Percentiles rank a stretch among this genome's conserved stretches.
phyloP scores from a whole-genome alignment of 2,113 vertebrate genomes.

The Osmerus mordax region DNA sequence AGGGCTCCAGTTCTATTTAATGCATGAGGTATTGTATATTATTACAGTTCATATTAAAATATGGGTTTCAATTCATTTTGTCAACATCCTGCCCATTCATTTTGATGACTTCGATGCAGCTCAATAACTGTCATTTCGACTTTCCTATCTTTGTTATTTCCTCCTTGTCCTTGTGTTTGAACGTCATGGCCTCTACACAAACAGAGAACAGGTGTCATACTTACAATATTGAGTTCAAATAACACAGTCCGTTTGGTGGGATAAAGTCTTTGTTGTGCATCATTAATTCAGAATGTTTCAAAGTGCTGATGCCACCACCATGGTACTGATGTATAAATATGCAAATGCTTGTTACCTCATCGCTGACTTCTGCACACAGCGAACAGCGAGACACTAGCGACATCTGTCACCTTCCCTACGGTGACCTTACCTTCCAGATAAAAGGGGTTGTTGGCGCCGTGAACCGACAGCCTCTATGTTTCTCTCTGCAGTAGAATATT shows the following conservation, averaged over 20 bases:
- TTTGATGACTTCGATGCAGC: conserved; percentile 47
- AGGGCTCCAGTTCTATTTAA: no score
- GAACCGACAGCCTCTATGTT: neutral
- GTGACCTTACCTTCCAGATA: conserved; percentile 17
- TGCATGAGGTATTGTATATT: no score
- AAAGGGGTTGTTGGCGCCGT: conserved; percentile 22
- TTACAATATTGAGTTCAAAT: conserved; percentile 16
- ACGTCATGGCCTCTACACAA: conserved; percentile 53
- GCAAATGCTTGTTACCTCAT: conserved; percentile 43
- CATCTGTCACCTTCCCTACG: conserved; percentile 38
- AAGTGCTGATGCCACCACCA: conserved; percentile 42
- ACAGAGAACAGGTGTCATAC: conserved; percentile 28
- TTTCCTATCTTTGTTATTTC: conserved; percentile 61
- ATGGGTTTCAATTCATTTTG: conserved; percentile 53
- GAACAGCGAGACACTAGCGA: conserved; percentile 45
- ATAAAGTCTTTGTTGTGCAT: conserved; percentile 22
- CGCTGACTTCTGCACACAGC: conserved; percentile 13
- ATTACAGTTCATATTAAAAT: conserved; percentile 62
- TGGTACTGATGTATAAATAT: conserved; percentile 45
- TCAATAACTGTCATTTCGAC: conserved; percentile 51
- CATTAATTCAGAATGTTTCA: conserved; percentile 50
- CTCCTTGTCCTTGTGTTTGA: conserved; percentile 62
- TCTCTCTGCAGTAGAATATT: neutral
- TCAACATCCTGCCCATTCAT: conserved; percentile 25
- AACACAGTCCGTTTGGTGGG: conserved; percentile 31